These are phyloP conservation scores for Scartelaos histophorus DNA, from an alignment of 2,113 vertebrate species.

Conservation along the genomic window DNA sequence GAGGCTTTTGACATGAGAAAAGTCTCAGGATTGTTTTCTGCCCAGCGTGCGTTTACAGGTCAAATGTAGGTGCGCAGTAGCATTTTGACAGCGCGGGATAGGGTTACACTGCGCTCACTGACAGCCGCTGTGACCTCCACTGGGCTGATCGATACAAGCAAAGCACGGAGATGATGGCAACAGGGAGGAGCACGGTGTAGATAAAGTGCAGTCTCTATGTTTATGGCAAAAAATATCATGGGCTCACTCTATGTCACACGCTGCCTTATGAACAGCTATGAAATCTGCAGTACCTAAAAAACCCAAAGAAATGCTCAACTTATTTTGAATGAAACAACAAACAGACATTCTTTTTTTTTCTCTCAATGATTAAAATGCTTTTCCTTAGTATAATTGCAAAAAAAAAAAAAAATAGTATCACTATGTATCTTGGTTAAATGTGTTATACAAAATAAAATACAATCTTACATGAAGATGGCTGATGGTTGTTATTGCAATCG, in stretches of 20 bases:
- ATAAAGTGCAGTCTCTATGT: not conserved
- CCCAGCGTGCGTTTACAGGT: conserved; percentile 66
- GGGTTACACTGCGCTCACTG: conserved; percentile 63
- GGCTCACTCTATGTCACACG: not conserved
- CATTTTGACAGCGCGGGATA: conserved; percentile 65
- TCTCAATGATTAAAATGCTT: no score
- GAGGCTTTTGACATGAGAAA: conserved; percentile 43
- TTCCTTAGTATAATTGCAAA: no score
- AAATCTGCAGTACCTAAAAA: not conserved
- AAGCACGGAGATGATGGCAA: conserved; percentile 12
- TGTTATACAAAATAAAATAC: no score
- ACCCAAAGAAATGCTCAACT: no score
- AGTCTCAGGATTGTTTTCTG: conserved; percentile 41
- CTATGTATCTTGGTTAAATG: no score
- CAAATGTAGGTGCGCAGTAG: conserved; percentile 48
- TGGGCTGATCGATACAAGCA: conserved; percentile 58
- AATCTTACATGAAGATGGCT: not conserved
- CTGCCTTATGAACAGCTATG: not conserved
- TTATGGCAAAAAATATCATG: not conserved
- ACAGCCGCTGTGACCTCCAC: conserved; percentile 61
- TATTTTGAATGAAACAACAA: no score
- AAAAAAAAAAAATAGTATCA: no score
- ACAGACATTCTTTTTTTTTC: no score
- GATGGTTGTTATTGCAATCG: no score
- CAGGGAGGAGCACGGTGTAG: conserved; percentile 3